Evolutionary conservation across 2,888 invertebrate species (phyloP), one percentile per base, ranked within the genome.

Genomic region (Bhutanitis thaidina): DNA sequence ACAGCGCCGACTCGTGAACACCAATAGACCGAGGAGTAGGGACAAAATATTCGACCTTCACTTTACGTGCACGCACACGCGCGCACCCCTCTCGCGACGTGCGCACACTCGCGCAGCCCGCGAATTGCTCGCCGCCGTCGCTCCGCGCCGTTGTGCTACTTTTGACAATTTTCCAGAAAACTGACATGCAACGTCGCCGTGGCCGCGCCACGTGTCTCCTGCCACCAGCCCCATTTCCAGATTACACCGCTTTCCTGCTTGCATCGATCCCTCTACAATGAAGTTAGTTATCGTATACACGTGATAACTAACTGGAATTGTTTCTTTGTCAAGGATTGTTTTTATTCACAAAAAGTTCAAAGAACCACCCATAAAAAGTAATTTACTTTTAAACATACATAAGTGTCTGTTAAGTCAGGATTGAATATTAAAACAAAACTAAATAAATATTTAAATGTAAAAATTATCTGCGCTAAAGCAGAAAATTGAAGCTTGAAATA

Each of bases 31-130:
- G 85, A 80, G 82, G 83, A 87, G 88, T 85, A 82, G 86, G 87
- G 88, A 84, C 81, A 77, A 84, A 83, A 81, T 85, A 87, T 87
- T 87, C 89, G 90, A 89, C 88, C 89, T 90, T 89, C 89, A 89
- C 86, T 90, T 83, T 77, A 81, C 84, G 81, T 62, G 59, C 62
- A 80, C 87, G 79, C 85, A 84, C 82, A 75, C 79, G 66, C 67
- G 71, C 74, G 72, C 70, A 61, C 65, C 0, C 65, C 57, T 66
- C 71, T 69, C 71, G 69, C 68, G 76, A 34, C 75, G 78, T 73
- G 73, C 72, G 69, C 69, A 68, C 65, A 62, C 85, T 74, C 75
- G 82, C 80, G 77, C 65, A 12, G 67, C 71, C 60, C 55, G 66
- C 61, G 57, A 53, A 61, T 54, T 58, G 64, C 63, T 64, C 69